A percentile compares a stretch with the other conserved stretches of the same genome.
These are phyloP conservation scores for Baronia brevicornis DNA, from an alignment of 2,888 invertebrate genomes.

Conservation along the genomic window DNA sequence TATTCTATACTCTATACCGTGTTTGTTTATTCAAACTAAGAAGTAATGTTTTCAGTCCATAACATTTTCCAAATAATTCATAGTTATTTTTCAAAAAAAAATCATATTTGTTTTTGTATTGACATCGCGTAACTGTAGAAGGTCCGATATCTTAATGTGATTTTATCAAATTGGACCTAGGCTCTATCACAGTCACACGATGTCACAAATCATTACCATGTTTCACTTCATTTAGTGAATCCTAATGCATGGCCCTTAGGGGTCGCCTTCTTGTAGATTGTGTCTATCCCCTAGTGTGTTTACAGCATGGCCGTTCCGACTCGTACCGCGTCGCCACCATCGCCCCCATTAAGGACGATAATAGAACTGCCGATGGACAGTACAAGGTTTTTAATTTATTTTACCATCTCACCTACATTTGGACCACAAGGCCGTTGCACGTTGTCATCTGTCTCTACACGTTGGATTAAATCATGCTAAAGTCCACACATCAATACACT, in stretches of 20 bases:
- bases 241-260: conserved; percentile 62
- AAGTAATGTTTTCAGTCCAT: conserved; percentile 7
- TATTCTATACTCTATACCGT: too few species aligned
- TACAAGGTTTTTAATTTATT: conserved; percentile 83
- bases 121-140: conserved; percentile 3
- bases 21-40: conserved; percentile 1
- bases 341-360: conserved; percentile 93
- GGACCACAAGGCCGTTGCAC: conserved; percentile 19
- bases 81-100: too few species aligned
- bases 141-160: neutral
- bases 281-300: conserved; percentile 76
- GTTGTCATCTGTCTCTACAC: conserved; percentile 14
- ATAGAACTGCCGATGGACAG: conserved; percentile 95
- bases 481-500: too few species aligned
- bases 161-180: neutral
- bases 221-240: conserved; percentile 34
- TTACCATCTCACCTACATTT: conserved; percentile 44
- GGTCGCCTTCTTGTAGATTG: conserved; percentile 70
- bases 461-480: too few species aligned
- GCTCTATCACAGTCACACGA: conserved; percentile 32
- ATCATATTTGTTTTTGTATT: conserved; percentile 3
- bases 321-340: conserved; percentile 98
- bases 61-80: too few species aligned
- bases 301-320: conserved; percentile 95
- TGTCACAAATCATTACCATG: conserved; percentile 35